phyloP scores from a whole-genome alignment of 92 coral and sea anemone species.

The Epizoanthus fatuus region DNA sequence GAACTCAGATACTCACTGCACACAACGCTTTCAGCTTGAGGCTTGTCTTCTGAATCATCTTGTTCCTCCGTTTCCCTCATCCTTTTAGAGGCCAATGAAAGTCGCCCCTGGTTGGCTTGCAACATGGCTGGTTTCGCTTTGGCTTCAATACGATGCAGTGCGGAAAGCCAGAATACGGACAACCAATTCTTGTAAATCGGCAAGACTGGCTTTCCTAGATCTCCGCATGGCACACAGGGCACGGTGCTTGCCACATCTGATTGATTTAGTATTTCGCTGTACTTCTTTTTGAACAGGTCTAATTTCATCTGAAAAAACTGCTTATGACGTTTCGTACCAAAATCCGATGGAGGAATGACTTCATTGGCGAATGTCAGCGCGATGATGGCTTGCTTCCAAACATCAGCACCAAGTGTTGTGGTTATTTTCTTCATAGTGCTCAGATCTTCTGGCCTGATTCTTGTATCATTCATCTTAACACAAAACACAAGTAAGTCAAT shows the following conservation, averaged over 20 bases:
- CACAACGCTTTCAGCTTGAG: background rate
- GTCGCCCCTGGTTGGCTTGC: background rate
- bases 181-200: conserved; percentile 3
- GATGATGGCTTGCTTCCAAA: background rate
- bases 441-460: background rate
- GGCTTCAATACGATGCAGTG: background rate
- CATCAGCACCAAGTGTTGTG: background rate
- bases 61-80: background rate
- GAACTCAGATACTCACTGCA: background rate
- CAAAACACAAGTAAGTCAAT: background rate
- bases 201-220: background rate
- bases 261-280: background rate
- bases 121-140: background rate
- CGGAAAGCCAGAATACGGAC: background rate
- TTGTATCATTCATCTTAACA: background rate
- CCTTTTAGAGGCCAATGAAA: background rate
- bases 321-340: background rate
- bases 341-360: background rate
- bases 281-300: background rate
- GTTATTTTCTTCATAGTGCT: background rate
- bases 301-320: background rate
- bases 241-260: background rate
- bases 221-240: background rate
- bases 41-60: background rate
- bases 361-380: conserved; percentile 17